Conservation (phyloP, 92 coral and sea anemone species). For the Phenganax stokvisi region DNA sequence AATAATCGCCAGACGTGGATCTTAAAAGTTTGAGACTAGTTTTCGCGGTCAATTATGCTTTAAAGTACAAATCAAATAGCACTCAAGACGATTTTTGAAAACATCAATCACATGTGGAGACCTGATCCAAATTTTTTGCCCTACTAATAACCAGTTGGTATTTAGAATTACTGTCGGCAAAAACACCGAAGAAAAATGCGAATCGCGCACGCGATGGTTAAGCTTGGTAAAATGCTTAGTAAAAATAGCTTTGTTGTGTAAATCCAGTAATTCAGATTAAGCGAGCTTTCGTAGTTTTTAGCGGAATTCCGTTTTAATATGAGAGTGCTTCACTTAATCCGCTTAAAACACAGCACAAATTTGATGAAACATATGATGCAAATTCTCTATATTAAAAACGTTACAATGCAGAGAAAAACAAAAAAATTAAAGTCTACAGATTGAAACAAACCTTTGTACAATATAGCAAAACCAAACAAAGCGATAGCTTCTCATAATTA, state of each 20-base stretch:
- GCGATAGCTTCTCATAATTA: no score
- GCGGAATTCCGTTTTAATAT: constrained; percentile 6
- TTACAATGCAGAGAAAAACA: no score
- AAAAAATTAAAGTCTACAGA: no score
- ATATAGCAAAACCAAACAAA: no score
- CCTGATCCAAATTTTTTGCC: background rate
- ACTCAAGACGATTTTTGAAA: constrained; percentile 3
- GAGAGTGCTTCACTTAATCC: constrained; percentile 33
- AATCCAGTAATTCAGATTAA: constrained; percentile 29
- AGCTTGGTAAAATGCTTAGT: background rate
- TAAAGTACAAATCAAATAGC: background rate
- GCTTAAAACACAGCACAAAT: constrained; percentile 30
- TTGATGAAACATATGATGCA: constrained; percentile 8
- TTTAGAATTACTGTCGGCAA: background rate
- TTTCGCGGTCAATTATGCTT: background rate
- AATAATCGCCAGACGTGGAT: background rate
- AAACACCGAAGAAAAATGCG: background rate
- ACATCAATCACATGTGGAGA: background rate
- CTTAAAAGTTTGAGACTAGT: background rate
- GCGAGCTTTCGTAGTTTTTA: constrained; percentile 7
- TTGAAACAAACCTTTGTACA: no score
- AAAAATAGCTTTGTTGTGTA: background rate
- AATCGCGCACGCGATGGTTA: background rate
- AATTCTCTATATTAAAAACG: background rate
- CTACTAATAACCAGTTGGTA: background rate